Evolutionary conservation across 2,888 invertebrate species (phyloP).

Genomic region (Octodonta nipae): DNA sequence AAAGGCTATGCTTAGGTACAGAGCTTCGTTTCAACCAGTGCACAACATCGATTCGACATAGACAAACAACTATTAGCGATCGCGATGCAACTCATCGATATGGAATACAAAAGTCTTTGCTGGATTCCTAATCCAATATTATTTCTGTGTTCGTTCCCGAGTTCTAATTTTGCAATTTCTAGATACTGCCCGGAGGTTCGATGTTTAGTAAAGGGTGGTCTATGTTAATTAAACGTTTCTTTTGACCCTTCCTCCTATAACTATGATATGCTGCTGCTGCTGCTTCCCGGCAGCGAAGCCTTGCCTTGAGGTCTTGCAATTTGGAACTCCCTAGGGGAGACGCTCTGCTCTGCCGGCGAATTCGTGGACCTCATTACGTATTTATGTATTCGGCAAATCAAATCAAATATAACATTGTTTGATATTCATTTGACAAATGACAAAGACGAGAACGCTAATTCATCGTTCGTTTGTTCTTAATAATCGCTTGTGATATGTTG

Average conservation of each 20-base stretch:
- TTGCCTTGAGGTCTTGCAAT: slow-evolving; percentile 17
- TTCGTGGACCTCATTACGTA: slow-evolving; percentile 9
- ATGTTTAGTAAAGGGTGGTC: slow-evolving; percentile 8
- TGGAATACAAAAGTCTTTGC: too few species aligned
- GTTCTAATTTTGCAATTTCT: slow-evolving; percentile 5
- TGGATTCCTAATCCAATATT: too few species aligned
- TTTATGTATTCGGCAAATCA: slow-evolving; percentile 14
- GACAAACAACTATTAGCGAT: too few species aligned
- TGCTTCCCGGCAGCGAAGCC: not conserved
- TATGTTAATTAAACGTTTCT: slow-evolving; percentile 15
- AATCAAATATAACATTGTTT: slow-evolving; percentile 13
- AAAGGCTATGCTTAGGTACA: too few species aligned
- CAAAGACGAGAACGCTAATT: too few species aligned
- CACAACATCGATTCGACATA: too few species aligned
- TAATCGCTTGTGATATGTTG: too few species aligned
- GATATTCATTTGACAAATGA: slow-evolving; percentile 8
- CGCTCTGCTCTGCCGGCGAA: slow-evolving; percentile 6
- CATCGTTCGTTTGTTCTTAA: too few species aligned
- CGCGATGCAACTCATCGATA: too few species aligned
- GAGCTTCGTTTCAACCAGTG: too few species aligned
- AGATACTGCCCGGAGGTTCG: slow-evolving; percentile 9
- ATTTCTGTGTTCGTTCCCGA: too few species aligned
- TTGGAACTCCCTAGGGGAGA: slow-evolving; percentile 15
- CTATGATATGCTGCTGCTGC: slow-evolving; percentile 15
- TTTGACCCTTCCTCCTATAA: slow-evolving; percentile 22